These are phyloP conservation scores for Sturnira hondurensis DNA, from an alignment of 2,113 vertebrate species.

Conservation along the genomic window DNA sequence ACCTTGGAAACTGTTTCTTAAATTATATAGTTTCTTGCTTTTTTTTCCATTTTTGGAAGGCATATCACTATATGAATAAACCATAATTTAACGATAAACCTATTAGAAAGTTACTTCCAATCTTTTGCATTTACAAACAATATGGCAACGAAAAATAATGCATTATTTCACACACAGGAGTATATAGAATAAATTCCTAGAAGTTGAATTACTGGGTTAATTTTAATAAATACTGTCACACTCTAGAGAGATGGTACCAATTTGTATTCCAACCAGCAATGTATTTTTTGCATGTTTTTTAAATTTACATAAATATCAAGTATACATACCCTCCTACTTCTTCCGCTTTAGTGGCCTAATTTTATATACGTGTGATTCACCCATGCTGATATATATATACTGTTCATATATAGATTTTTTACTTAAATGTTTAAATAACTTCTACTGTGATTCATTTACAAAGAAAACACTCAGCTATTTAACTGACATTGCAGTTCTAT, in stretches of 20 bases:
- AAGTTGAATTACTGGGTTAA: background rate
- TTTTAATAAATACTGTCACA: constrained; percentile 4
- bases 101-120: constrained; percentile 10
- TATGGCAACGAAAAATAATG: background rate
- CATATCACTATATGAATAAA: background rate
- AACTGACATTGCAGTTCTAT: constrained; percentile 6
- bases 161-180: background rate
- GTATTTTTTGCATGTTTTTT: background rate
- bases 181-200: background rate
- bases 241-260: background rate
- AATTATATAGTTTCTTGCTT: background rate
- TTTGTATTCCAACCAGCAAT: background rate
- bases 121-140: background rate
- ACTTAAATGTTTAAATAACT: constrained; percentile 9
- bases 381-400: background rate
- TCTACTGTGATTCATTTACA: background rate
- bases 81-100: background rate
- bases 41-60: background rate
- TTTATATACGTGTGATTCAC: background rate
- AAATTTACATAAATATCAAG: background rate
- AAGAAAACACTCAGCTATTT: background rate
- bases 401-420: background rate
- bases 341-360: background rate
- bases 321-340: background rate
- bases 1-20: constrained; percentile 2